Conservation (phyloP, 2,888 invertebrate genomes). For the Luffia ferchaultella region DNA sequence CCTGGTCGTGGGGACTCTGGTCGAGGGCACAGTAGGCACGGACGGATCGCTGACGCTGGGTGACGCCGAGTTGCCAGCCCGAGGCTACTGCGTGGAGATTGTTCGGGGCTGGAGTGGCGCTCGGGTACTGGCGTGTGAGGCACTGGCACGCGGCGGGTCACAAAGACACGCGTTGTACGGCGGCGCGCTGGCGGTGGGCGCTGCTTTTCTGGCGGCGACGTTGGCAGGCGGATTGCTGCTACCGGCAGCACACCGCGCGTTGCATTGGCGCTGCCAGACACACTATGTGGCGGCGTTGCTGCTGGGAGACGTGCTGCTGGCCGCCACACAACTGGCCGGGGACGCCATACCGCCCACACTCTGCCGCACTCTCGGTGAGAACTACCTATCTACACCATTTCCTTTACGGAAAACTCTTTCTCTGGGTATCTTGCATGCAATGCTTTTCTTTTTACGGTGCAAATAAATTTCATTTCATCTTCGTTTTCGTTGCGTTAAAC, state of each 20-base stretch:
- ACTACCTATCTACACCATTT: slow-evolving; percentile 25
- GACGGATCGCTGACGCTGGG: slow-evolving; percentile 64
- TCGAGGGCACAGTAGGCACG: slow-evolving; percentile 49
- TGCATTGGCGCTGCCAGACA: slow-evolving; percentile 90
- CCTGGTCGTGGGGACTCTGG: slow-evolving; percentile 66
- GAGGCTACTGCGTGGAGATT: slow-evolving; percentile 51
- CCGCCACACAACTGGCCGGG: slow-evolving; percentile 77
- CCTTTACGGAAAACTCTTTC: not conserved
- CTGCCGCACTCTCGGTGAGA: slow-evolving; percentile 74
- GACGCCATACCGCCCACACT: slow-evolving; percentile 65
- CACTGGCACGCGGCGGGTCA: slow-evolving; percentile 14
- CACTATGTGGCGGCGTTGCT: slow-evolving; percentile 86
- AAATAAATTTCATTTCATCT: no score
- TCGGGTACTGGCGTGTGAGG: slow-evolving; percentile 57
- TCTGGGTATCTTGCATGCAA: slow-evolving; percentile 24
- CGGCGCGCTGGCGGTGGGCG: slow-evolving; percentile 80
- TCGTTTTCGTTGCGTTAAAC: no score
- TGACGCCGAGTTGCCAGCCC: slow-evolving; percentile 40
- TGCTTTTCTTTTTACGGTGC: no score
- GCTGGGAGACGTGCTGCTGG: slow-evolving; percentile 81
- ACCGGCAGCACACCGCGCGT: slow-evolving; percentile 84
- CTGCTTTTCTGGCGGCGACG: slow-evolving; percentile 82
- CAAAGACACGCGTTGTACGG: slow-evolving; percentile 76
- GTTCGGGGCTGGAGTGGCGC: slow-evolving; percentile 47
- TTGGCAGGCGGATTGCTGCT: slow-evolving; percentile 80